Conservation (phyloP, 2,113 vertebrate genomes). For the Atherinomorus stipes region DNA sequence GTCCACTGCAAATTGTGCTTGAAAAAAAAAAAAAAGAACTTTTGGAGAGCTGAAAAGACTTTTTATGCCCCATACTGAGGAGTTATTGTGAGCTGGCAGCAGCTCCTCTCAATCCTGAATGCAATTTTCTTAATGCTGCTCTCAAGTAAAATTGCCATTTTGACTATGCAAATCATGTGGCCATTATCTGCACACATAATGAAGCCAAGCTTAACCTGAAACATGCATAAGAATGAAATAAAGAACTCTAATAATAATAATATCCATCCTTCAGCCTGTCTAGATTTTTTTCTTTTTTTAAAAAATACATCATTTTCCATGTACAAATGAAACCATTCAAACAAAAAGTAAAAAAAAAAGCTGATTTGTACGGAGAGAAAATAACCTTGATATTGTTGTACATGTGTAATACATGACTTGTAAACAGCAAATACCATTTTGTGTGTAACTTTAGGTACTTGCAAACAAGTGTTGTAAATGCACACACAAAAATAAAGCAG, state of each 20-base stretch:
- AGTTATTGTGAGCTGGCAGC: background rate
- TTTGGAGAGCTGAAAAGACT: background rate
- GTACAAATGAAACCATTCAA: too few species aligned
- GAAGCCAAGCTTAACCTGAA: background rate
- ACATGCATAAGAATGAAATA: background rate
- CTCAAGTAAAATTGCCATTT: conserved; percentile 8
- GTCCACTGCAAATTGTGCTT: background rate
- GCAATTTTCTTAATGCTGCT: conserved; percentile 26
- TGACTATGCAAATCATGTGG: background rate
- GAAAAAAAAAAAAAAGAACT: background rate
- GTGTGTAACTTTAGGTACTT: too few species aligned
- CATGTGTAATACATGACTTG: too few species aligned
- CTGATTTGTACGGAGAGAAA: too few species aligned
- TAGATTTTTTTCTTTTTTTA: background rate
- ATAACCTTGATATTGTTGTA: too few species aligned
- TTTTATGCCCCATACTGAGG: background rate
- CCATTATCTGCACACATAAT: conserved; percentile 4
- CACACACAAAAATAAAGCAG: too few species aligned
- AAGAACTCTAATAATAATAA: background rate
- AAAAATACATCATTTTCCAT: too few species aligned
- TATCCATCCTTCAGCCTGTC: too few species aligned
- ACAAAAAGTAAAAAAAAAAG: too few species aligned
- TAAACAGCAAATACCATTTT: too few species aligned
- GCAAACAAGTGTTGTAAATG: too few species aligned
- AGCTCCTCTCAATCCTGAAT: background rate